phyloP scores from a whole-genome alignment of 2,888 invertebrate genomes.

The Aleiodes alternator region DNA sequence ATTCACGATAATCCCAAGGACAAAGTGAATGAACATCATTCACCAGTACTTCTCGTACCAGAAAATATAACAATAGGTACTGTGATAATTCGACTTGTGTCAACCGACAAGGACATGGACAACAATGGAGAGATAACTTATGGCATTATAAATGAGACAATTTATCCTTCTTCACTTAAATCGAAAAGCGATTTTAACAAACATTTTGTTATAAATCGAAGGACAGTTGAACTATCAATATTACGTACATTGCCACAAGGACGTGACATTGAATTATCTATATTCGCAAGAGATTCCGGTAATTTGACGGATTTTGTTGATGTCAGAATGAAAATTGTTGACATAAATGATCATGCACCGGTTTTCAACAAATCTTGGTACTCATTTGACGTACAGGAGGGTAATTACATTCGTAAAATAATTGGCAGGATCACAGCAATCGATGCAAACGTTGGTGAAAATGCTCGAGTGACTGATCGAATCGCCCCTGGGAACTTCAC shows the following conservation, averaged over 20 bases:
- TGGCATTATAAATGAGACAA: slow-evolving; percentile 76
- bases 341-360: slow-evolving; percentile 90
- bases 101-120: slow-evolving; percentile 84
- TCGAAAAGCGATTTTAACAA: slow-evolving; percentile 77
- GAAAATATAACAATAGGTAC: slow-evolving; percentile 85
- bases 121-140: slow-evolving; percentile 84
- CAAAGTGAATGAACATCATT: slow-evolving; percentile 61
- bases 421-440: slow-evolving; percentile 87
- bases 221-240: slow-evolving; percentile 85
- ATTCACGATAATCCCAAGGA: slow-evolving; percentile 68
- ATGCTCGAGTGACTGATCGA: slow-evolving; percentile 86
- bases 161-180: slow-evolving; percentile 73
- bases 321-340: slow-evolving; percentile 84
- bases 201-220: slow-evolving; percentile 86
- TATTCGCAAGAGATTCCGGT: slow-evolving; percentile 86
- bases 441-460: slow-evolving; percentile 88
- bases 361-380: slow-evolving; percentile 90
- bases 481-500: slow-evolving; percentile 59
- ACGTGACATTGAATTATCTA: slow-evolving; percentile 84
- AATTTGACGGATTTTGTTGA: slow-evolving; percentile 84
- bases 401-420: slow-evolving; percentile 82
- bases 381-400: slow-evolving; percentile 88
- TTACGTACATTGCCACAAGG: slow-evolving; percentile 85
- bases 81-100: slow-evolving; percentile 82
- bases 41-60: slow-evolving; percentile 83